Percentiles rank a stretch among this genome's conserved stretches.
Evolutionary conservation across 2,113 vertebrate species (phyloP).

Genomic region (Gallinago paraguaiae): DNA sequence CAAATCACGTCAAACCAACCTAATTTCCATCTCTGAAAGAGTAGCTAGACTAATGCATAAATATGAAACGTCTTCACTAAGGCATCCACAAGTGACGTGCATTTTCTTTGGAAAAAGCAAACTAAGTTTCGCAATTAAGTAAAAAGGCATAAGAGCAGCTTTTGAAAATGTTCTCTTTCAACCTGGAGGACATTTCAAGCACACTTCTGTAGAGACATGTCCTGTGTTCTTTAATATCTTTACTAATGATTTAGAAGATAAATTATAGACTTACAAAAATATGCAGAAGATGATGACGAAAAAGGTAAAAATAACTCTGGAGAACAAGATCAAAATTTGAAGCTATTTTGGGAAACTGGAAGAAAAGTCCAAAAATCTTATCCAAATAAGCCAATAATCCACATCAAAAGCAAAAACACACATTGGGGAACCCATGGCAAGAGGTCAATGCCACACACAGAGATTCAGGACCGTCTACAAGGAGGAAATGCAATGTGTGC

Average conservation of each 20-base stretch:
- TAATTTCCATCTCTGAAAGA: neutral
- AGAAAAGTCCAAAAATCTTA: neutral
- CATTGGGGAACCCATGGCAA: neutral
- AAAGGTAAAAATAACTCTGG: slow-evolving; percentile 3
- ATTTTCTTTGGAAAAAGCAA: neutral
- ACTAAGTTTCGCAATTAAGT: neutral
- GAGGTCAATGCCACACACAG: neutral
- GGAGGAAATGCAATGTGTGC: fast-evolving
- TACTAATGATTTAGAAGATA: neutral
- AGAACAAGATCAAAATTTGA: neutral
- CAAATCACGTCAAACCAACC: neutral
- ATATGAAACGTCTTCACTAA: neutral
- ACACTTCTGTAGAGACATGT: neutral
- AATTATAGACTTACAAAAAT: slow-evolving; percentile 23
- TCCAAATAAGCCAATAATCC: neutral
- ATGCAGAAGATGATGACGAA: neutral
- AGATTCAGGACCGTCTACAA: neutral
- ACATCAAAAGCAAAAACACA: neutral
- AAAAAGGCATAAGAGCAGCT: neutral
- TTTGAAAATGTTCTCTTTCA: neutral
- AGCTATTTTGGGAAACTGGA: neutral
- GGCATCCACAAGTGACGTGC: neutral
- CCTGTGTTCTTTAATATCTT: neutral
- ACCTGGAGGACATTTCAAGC: neutral
- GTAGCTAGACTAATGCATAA: neutral